Percentiles rank a stretch among this genome's conserved stretches.
Conservation (phyloP, 2,797 vertebrate genomes). For the Hippocampus kuda region DNA sequence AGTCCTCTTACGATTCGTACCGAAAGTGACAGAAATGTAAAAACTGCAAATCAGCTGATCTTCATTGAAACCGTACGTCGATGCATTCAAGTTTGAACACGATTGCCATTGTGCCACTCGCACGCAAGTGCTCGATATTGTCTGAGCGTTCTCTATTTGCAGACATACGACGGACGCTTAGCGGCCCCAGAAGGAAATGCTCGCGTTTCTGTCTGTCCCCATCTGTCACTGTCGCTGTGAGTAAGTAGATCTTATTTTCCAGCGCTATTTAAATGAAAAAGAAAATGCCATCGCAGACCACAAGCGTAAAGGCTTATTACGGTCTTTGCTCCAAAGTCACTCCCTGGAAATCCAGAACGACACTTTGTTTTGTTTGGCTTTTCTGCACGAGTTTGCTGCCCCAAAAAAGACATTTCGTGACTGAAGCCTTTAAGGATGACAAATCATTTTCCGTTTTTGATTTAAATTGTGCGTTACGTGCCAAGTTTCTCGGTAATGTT, state of each 20-base stretch:
- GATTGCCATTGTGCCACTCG: not conserved
- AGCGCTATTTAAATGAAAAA: slow-evolving; percentile 41
- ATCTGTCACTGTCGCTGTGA: slow-evolving; percentile 31
- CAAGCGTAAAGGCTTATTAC: slow-evolving; percentile 39
- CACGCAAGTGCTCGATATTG: not conserved
- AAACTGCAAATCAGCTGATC: no score
- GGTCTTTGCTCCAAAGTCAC: slow-evolving; percentile 25
- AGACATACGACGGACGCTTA: not conserved
- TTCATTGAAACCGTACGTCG: no score
- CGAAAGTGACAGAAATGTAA: no score
- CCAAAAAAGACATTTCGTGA: slow-evolving; percentile 14
- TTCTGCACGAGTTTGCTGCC: slow-evolving; percentile 19
- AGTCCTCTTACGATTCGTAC: no score
- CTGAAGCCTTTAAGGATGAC: slow-evolving; percentile 7
- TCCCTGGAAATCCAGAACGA: slow-evolving; percentile 43
- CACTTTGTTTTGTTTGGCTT: slow-evolving; percentile 29
- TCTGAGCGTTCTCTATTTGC: slow-evolving; percentile 13
- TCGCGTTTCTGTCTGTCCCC: slow-evolving; percentile 41
- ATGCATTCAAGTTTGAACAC: no score
- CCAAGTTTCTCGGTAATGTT: not conserved
- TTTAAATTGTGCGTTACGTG: not conserved
- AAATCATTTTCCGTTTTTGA: not conserved
- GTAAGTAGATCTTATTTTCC: slow-evolving; percentile 36
- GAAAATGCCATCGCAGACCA: slow-evolving; percentile 33
- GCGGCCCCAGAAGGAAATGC: slow-evolving; percentile 24